Evolutionary conservation across 2,113 vertebrate genomes (phyloP).

Genomic region (Serinus canaria): DNA sequence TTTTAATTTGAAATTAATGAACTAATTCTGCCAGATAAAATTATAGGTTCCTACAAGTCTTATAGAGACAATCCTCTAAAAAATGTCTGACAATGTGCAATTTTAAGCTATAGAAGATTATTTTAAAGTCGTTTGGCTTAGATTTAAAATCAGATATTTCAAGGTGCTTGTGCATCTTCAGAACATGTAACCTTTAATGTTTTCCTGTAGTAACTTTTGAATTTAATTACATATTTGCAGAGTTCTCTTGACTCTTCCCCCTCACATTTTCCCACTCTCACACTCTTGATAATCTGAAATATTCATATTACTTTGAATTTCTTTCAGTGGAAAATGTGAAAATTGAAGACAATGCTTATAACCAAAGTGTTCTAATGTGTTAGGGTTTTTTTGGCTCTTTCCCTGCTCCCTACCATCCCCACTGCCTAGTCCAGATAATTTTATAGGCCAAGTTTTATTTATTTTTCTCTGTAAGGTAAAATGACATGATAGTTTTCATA

Average conservation of each 20-base stretch:
- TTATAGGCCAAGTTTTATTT: neutral
- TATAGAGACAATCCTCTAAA: neutral
- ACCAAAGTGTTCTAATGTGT: neutral
- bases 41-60: neutral
- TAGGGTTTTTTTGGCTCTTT: neutral
- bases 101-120: neutral
- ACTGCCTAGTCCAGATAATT: neutral
- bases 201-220: neutral
- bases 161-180: neutral
- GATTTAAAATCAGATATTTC: neutral
- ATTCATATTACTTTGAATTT: neutral
- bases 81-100: neutral
- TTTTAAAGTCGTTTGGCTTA: neutral
- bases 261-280: too few species aligned
- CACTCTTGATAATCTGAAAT: neutral
- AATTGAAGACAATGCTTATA: neutral
- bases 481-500: neutral
- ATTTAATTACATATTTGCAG: neutral
- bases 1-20: constrained; percentile 29
- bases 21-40: constrained; percentile 24
- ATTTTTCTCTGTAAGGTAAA: neutral
- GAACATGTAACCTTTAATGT: neutral
- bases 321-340: neutral
- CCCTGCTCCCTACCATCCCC: neutral
- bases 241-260: neutral